Conservation (phyloP, 2,888 invertebrate genomes). For the Thymelicus sylvestris region DNA sequence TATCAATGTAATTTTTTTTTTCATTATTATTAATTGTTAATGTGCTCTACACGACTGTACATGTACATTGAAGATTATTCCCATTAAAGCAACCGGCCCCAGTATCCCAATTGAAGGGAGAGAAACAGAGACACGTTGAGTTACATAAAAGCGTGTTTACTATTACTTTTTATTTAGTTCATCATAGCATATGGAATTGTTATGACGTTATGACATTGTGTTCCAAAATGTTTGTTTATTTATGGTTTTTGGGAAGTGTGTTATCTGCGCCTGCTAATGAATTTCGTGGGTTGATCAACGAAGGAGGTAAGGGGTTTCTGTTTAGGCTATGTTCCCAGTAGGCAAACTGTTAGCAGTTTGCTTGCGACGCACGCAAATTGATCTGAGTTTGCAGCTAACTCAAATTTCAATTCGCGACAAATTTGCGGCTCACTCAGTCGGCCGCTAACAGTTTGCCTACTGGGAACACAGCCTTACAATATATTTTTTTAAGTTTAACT, state of each 20-base stretch:
- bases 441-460: too few species aligned
- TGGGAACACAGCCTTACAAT: too few species aligned
- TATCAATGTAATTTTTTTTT: too few species aligned
- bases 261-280: constrained; percentile 61
- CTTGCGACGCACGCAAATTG: too few species aligned
- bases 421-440: too few species aligned
- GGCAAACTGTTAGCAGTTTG: too few species aligned
- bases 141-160: constrained; percentile 66
- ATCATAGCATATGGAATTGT: constrained; percentile 44
- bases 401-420: too few species aligned
- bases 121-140: constrained; percentile 66
- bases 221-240: constrained; percentile 55
- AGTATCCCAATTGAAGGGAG: constrained; percentile 73
- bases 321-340: too few species aligned
- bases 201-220: constrained; percentile 48
- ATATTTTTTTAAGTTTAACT: too few species aligned
- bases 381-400: too few species aligned
- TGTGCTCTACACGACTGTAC: constrained; percentile 56
- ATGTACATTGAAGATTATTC: constrained; percentile 58
- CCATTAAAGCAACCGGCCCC: constrained; percentile 61
- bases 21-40: not conserved
- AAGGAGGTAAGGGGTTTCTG: constrained; percentile 57
- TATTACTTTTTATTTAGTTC: constrained; percentile 56
- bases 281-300: constrained; percentile 55
- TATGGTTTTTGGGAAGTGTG: constrained; percentile 53